Evolutionary conservation across 2,888 invertebrate genomes (phyloP), one percentile per base, ranked within the genome.

Genomic region (Amblyjoppa proteus): DNA sequence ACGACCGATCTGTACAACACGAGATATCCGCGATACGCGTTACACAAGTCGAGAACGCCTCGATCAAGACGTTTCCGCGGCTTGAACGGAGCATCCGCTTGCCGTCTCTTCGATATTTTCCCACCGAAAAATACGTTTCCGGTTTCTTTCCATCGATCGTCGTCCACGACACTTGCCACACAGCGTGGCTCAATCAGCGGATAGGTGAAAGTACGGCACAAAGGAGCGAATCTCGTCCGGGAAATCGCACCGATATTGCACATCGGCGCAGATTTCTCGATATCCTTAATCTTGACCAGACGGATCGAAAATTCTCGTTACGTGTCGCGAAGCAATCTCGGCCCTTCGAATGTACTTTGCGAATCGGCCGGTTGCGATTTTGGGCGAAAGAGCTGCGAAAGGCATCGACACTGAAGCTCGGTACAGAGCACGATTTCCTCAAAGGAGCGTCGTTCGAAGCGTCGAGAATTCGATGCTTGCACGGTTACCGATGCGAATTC

Each of bases 401-500:
- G 31, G 13, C 16, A 34, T 61, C 61, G 16, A 45, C 6, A 61
- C 11, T 34, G 7, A 34, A 31, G 34, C 28, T n/a, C 20, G 11
- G 11, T 61, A 31, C 13, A 16, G 31, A 31, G 31, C 34, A n/a
- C 13, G 28, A 31, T 61, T 61, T 61, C 16, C 61, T 61, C 61
- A 34, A 31, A 61, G 61, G 53, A 53, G 20, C 53, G 20, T 31
- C 28, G 58, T 56, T 56, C 13, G 61, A 61, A 31, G 61, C 20
- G 31, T 4, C 13, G 16, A 51, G 31, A 13, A 61, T 25, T 13
- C 61, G 61, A 25, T 28, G 7, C 56, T 61, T 61, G 34, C 61
- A 34, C 61, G 34, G 61, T 61, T 61, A n/a, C 28, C 61, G 61
- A 61, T 31, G 61, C 61, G 61, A 28, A 31, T 34, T 61, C 28